Conservation (phyloP, 2,113 vertebrate species). For the Riparia riparia region DNA sequence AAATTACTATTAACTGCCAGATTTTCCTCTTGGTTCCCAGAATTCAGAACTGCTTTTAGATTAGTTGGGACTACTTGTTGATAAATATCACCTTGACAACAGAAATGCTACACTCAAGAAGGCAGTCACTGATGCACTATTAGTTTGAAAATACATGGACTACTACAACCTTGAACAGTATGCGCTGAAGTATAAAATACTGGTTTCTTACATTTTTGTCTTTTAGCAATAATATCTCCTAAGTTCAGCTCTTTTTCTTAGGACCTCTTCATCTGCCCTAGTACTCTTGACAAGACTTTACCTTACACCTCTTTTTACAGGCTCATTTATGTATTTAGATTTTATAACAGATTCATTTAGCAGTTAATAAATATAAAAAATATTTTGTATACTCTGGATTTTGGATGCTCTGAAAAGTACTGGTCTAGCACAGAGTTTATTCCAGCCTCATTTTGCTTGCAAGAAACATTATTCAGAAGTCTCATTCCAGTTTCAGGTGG, state of each 20-base stretch:
- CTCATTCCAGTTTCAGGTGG: background rate
- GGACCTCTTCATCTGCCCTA: background rate
- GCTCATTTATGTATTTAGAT: background rate
- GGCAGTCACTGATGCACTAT: background rate
- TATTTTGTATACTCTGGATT: background rate
- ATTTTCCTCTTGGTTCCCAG: background rate
- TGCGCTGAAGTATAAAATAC: background rate
- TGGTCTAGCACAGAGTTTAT: background rate
- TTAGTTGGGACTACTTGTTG: background rate
- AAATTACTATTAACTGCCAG: background rate
- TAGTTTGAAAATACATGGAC: background rate
- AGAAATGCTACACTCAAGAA: background rate
- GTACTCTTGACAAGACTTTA: background rate
- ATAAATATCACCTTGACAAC: background rate
- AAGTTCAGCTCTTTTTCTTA: background rate
- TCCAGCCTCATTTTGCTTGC: background rate
- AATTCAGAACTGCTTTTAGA: background rate
- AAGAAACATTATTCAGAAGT: background rate
- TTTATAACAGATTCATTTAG: background rate
- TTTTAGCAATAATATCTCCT: background rate
- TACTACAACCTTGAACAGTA: background rate
- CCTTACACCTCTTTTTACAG: background rate
- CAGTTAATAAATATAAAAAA: background rate
- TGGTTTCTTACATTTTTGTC: background rate
- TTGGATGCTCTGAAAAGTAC: background rate